Percentiles rank a stretch among this genome's conserved stretches.
Conservation (phyloP, 1,140 invertebrate species). For the Grapholita molesta region DNA sequence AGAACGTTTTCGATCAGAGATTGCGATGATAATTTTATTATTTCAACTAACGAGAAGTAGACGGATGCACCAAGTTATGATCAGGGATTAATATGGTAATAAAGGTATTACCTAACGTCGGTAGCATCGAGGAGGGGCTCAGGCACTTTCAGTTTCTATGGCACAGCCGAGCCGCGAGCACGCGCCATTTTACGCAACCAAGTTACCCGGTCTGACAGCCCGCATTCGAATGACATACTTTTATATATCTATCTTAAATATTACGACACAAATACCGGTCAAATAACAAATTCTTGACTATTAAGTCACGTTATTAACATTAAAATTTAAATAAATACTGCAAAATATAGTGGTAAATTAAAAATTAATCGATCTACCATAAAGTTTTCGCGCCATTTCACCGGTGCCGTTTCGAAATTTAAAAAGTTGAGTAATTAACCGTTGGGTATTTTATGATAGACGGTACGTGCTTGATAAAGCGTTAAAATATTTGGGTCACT, state of each 20-base stretch:
- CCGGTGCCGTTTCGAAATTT: conserved; percentile 19
- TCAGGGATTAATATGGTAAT: conserved; percentile 64
- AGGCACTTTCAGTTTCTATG: conserved; percentile 69
- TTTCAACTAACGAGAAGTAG: conserved; percentile 10
- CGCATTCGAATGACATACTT: conserved; percentile 64
- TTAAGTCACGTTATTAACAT: not conserved
- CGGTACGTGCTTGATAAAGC: conserved; percentile 7
- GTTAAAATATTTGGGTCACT: conserved; percentile 3
- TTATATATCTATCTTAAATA: conserved; percentile 30
- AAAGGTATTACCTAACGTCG: conserved; percentile 49
- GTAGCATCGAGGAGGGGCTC: conserved; percentile 50
- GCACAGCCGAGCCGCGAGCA: conserved; percentile 43
- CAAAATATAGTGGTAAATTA: not conserved
- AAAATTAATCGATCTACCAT: conserved; percentile 6
- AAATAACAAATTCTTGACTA: not conserved
- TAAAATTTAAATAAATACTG: not conserved
- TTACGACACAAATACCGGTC: not conserved
- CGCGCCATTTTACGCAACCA: conserved; percentile 53
- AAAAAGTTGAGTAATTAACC: conserved; percentile 19
- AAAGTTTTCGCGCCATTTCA: conserved; percentile 23
- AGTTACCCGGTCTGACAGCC: conserved; percentile 37
- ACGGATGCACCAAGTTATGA: conserved; percentile 47
- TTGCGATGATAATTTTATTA: not conserved
- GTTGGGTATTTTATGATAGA: conserved; percentile 25
- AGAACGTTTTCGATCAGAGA: too few relatives aligned